These are phyloP conservation scores for Indri indri DNA, from an alignment of 2,113 vertebrate genomes.

Conservation along the genomic window DNA sequence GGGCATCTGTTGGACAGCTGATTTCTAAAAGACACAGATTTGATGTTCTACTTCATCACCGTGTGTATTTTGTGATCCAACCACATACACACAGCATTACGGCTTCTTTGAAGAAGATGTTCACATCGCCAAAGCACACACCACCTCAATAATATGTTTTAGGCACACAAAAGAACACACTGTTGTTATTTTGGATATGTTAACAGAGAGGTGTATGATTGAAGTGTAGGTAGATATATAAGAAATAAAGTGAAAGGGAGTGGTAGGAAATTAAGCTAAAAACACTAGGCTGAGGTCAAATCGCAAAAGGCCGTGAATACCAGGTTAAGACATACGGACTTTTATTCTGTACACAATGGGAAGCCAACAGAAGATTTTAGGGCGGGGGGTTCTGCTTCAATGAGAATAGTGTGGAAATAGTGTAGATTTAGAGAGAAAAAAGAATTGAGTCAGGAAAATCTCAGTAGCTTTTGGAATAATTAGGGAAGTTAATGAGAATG, in stretches of 20 bases:
- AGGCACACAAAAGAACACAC: not conserved
- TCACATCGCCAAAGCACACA: not conserved
- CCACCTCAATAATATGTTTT: not conserved
- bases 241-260: slow-evolving; percentile 13
- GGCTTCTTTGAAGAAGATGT: not conserved
- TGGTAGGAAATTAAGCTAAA: not conserved
- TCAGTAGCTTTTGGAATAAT: not conserved
- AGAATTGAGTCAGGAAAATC: slow-evolving; percentile 19
- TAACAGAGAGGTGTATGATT: not conserved
- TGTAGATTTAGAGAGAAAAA: not conserved
- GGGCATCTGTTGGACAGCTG: not conserved
- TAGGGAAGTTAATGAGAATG: not conserved
- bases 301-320: not conserved
- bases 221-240: not conserved
- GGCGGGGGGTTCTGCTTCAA: not conserved
- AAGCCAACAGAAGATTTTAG: not conserved
- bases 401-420: not conserved
- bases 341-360: not conserved
- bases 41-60: not conserved
- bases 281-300: not conserved
- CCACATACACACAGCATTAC: not conserved
- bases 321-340: not conserved
- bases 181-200: not conserved
- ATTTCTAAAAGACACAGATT: not conserved
- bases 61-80: not conserved